phyloP scores from a whole-genome alignment of 2,797 vertebrate genomes.

The Rhinoraja longicauda region DNA sequence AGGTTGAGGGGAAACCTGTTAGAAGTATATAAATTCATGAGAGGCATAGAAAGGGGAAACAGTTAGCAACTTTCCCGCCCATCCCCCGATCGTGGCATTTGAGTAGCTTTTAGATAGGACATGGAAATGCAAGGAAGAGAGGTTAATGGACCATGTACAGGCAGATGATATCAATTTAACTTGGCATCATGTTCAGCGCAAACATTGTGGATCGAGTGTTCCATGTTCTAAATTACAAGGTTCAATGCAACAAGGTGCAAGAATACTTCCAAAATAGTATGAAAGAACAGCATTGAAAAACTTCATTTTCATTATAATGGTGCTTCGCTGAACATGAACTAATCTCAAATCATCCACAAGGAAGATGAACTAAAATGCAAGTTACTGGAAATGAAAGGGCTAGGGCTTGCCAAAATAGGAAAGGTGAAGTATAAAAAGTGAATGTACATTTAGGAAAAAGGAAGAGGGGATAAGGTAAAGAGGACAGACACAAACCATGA shows the following conservation, averaged over 20 bases:
- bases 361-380: not conserved
- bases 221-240: no score
- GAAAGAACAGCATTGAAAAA: not conserved
- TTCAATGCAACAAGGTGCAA: not conserved
- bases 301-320: not conserved
- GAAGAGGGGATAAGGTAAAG: slow-evolving; percentile 52
- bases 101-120: no score
- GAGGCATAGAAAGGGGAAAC: no score
- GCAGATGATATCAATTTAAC: no score
- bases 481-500: slow-evolving; percentile 52
- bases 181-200: no score
- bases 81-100: no score
- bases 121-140: no score
- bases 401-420: not conserved
- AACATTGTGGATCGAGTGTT: no score
- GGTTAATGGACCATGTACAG: no score
- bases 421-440: not conserved
- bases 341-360: not conserved
- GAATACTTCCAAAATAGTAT: not conserved
- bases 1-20: no score
- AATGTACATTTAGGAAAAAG: not conserved
- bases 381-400: not conserved
- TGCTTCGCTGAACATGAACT: not conserved
- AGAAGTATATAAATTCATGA: no score
- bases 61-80: no score